phyloP scores from a whole-genome alignment of 2,113 vertebrate genomes.

The Catharus fuscescens region DNA sequence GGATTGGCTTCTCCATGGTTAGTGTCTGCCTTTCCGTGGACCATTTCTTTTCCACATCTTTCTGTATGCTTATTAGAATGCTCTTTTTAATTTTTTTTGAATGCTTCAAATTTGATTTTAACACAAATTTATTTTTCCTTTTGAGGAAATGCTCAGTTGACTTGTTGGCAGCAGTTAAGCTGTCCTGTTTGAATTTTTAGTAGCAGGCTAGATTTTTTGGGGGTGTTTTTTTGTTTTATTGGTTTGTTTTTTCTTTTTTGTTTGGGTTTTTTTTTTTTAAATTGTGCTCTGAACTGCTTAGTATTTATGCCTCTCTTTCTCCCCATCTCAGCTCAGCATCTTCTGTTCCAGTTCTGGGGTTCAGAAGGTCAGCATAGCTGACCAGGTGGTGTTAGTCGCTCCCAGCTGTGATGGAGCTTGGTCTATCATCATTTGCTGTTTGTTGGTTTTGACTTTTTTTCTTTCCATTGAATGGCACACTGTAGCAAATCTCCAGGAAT shows the following conservation, averaged over 20 bases:
- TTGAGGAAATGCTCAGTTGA: slow-evolving; percentile 52
- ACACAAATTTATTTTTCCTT: slow-evolving; percentile 58
- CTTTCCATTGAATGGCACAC: slow-evolving; percentile 19
- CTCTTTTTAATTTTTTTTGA: slow-evolving; percentile 2
- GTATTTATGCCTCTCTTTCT: slow-evolving; percentile 19
- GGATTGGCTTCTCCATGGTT: background rate
- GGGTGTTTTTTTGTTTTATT: background rate
- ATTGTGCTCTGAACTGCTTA: background rate
- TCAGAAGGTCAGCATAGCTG: slow-evolving; percentile 23
- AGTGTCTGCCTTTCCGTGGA: background rate
- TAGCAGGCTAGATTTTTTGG: background rate
- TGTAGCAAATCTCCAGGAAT: slow-evolving; percentile 32
- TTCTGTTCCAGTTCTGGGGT: background rate
- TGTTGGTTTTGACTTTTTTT: background rate
- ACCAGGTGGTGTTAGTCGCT: background rate
- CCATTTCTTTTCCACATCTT: slow-evolving; percentile 25
- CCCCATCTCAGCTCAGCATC: slow-evolving; percentile 11
- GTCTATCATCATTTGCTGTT: background rate
- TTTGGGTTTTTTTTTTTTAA: background rate
- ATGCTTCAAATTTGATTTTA: slow-evolving; percentile 20
- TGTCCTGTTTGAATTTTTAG: slow-evolving; percentile 39
- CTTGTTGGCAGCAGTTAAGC: slow-evolving; percentile 52
- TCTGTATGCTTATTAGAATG: background rate
- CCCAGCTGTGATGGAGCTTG: background rate
- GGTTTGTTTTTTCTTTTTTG: background rate